phyloP scores from a whole-genome alignment of 1,140 invertebrate genomes.

The Hylaeus anthracinus region DNA sequence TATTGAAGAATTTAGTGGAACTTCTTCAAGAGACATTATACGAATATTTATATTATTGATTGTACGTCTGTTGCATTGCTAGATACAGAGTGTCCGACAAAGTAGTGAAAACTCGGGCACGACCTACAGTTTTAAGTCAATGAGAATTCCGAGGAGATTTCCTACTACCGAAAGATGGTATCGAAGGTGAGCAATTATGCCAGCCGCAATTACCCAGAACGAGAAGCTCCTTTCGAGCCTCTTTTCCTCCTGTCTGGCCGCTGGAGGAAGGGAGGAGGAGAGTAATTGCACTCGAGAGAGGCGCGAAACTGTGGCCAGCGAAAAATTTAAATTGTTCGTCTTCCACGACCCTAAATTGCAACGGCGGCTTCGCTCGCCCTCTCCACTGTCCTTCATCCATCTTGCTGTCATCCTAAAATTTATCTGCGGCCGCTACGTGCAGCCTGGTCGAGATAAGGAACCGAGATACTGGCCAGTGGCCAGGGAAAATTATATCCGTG shows the following conservation, averaged over 20 bases:
- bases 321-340: slow-evolving; percentile 62
- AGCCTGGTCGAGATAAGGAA: slow-evolving; percentile 25
- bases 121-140: neutral
- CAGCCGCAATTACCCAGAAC: slow-evolving; percentile 13
- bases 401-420: slow-evolving; percentile 63
- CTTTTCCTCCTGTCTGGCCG: neutral
- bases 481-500: slow-evolving; percentile 33
- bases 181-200: slow-evolving; percentile 24
- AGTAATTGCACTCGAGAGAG: slow-evolving; percentile 48
- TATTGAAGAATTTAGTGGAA: too few species aligned
- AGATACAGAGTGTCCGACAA: too few species aligned
- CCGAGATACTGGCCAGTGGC: neutral
- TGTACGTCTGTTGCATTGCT: too few species aligned
- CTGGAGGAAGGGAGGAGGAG: neutral
- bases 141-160: neutral
- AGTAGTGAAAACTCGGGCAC: neutral
- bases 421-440: slow-evolving; percentile 46
- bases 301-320: slow-evolving; percentile 36
- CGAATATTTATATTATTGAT: too few species aligned
- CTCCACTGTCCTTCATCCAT: slow-evolving; percentile 53
- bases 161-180: neutral
- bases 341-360: slow-evolving; percentile 40
- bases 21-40: too few species aligned
- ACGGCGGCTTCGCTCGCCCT: neutral
- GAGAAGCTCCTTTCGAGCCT: neutral